phyloP scores from a whole-genome alignment of 2,113 vertebrate species.

The mouse (Mus musculus) region DNA sequence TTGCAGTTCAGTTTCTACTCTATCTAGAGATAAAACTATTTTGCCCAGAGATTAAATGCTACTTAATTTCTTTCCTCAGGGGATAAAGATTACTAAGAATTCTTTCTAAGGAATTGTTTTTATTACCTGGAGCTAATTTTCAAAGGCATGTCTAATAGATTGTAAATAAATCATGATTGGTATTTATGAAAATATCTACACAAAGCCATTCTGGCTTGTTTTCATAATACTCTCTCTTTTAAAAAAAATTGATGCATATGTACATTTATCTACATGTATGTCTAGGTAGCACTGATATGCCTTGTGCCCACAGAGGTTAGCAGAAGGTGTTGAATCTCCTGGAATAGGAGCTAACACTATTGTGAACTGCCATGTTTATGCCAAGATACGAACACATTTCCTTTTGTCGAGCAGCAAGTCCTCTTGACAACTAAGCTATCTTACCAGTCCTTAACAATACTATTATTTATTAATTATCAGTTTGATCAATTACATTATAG shows the following conservation, averaged over 20 bases:
- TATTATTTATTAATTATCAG: background rate
- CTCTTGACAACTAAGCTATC: background rate
- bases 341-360: background rate
- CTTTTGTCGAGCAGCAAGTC: background rate
- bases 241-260: background rate
- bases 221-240: background rate
- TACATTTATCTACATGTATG: background rate
- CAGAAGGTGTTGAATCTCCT: background rate
- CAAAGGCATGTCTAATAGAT: constrained; percentile 1
- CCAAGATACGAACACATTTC: background rate
- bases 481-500: background rate
- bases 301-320: background rate
- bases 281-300: background rate
- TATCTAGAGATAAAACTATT: background rate
- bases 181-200: constrained; percentile 34
- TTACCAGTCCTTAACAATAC: background rate
- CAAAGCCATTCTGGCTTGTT: background rate
- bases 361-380: background rate
- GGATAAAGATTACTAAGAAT: constrained; percentile 8
- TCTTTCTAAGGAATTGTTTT: background rate
- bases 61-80: constrained; percentile 21
- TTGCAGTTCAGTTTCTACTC: background rate
- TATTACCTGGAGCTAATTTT: constrained; percentile 59
- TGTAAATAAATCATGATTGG: background rate
- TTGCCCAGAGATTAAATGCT: background rate